Evolutionary conservation across 1,140 invertebrate genomes (phyloP).

Genomic region (Panagrolaimus sp.): DNA sequence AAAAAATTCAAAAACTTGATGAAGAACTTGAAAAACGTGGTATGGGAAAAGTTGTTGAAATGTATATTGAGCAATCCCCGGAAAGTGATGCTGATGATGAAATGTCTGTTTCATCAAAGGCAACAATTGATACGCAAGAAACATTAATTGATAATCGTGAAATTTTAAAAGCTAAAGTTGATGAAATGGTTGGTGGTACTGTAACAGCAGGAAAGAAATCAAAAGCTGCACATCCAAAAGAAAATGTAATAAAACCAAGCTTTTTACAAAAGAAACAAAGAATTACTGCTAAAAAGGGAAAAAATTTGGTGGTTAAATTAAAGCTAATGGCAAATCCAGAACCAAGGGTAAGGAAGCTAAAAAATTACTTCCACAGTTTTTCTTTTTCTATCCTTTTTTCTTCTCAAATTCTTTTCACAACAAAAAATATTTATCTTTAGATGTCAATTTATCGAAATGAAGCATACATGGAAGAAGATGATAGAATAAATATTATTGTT

Average conservation of each 20-base stretch:
- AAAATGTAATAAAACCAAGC: slow-evolving; percentile 2
- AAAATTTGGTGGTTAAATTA: slow-evolving; percentile 8
- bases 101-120: background rate
- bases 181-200: slow-evolving; percentile 7
- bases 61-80: background rate
- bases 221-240: background rate
- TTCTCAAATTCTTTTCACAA: too few species aligned
- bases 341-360: slow-evolving; percentile 7
- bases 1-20: slow-evolving; percentile 1
- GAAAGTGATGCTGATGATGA: slow-evolving; percentile 8
- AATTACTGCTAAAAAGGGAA: slow-evolving; percentile 3
- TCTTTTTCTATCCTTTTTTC: too few species aligned
- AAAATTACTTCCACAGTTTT: too few species aligned
- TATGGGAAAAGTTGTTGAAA: background rate
- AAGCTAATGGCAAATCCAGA: slow-evolving; percentile 20
- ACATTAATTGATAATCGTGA: background rate
- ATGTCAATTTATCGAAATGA: slow-evolving; percentile 23
- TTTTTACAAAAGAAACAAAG: slow-evolving; percentile 6
- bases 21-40: slow-evolving; percentile 3
- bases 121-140: too few species aligned
- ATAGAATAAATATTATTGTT: slow-evolving; percentile 18
- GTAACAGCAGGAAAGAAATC: background rate
- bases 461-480: slow-evolving; percentile 23
- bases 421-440: background rate
- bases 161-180: slow-evolving; percentile 18